Base-by-base conservation (phyloP, 2,113 vertebrate genomes). In the Asarcornis scutulata region DNA sequence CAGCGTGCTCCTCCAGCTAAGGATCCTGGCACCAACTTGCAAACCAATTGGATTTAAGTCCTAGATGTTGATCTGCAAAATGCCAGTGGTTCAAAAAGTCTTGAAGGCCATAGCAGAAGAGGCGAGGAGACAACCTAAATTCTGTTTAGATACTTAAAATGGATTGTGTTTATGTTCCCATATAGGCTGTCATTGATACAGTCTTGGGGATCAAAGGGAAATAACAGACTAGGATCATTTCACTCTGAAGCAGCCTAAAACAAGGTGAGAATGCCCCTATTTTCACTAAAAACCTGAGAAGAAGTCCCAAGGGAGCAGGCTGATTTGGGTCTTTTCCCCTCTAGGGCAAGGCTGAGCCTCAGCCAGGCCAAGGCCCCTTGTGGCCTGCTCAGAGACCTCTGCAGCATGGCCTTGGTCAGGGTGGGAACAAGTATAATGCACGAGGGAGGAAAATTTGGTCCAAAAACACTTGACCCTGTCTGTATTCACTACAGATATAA, bases 21-120 rank as follows among this genome's bases (percentile, higher is more conserved):
- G 46, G 27, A 42, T 32, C 17, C 18, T 4, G n/a, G 21, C 9
- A 34, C 62, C 44, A 15, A 23, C 0, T 0, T 8, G 31, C 2
- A 7, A 52, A 38, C 17, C 55, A 13, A 66, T 17, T 16, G 31
- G 11, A 25, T 38, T 75, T 12, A 2, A 25, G 23, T 11, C 59
- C 76, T 71, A 44, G 7, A 42, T 1, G 2, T 21, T 29, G 62
- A 40, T 25, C 13, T 3, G 13, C 38, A 36, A 68, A 81, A 78
- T 20, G 50, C 16, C 3, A 3, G 2, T 2, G 14, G 3, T 31
- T 21, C 82, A 59, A 6, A 12, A 17, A 88, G 10, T 14, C 32
- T 67, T 16, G 20, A 55, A 36, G 50, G 25, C 31, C 27, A 12
- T 0, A 26, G n/a, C 20, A 60, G 31, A 4, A 32, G 17, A 50